Evolutionary conservation across 1,140 invertebrate genomes (phyloP), one percentile per base, ranked within the genome.

Genomic region (Bombus pyrosoma): DNA sequence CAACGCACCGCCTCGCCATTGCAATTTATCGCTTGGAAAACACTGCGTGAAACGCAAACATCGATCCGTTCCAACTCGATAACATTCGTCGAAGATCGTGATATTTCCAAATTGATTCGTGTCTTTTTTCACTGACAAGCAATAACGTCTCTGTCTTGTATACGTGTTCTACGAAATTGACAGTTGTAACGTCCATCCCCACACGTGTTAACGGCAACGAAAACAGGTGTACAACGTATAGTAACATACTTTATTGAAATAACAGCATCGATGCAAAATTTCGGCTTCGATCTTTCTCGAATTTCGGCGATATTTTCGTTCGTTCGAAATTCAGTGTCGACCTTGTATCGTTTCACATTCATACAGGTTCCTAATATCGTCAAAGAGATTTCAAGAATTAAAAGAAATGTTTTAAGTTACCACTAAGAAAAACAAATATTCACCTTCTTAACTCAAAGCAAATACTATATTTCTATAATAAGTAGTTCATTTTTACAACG

Each of bases 31-130:
- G 62, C 59, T 83, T 53, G 43, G 12, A 83, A 83, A 83, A 78
- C 74, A 83, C 74, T 32, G 64, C 75, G 75, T 47, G 66, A 79
- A 79, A 84, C 75, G 66, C 25, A 71, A 84, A 84, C 53, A 84
- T 39, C 18, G 34, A 25, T 28, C 34, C 10, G 28, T 53, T 53
- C 18, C 47, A 53, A 53, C 47, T 53, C 6, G 47, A 53, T 53
- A 53, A 53, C 64, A 59, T 59, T 83, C 32, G 22, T 13, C 37
- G 22, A 78, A 59, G 47, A 77, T 83, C 13, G 64, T 77, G 47
- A 53, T 77, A 53, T 53, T 53, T 53, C 18, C 47, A 53, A 53
- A 53, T 53, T 53, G 6, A 53, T 43, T 68, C 43, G 28, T 37
- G 28, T 68, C 64, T 25, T 66, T 75, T n/a, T 39, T 22, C 34